These are phyloP conservation scores for Nymphalis urticae DNA, from an alignment of 2,888 invertebrate species.

Conservation along the genomic window DNA sequence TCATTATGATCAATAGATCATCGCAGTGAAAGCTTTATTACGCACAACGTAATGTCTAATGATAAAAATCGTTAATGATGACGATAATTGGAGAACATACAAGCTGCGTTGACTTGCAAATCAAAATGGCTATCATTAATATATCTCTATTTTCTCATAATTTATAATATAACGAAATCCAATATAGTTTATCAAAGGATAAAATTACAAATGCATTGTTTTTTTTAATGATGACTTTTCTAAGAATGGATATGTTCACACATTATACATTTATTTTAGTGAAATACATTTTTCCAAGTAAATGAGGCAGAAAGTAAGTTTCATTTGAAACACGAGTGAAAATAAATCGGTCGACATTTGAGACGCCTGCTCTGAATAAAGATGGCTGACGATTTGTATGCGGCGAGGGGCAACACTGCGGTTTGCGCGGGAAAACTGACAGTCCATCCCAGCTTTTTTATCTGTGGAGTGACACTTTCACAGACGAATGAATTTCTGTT, in stretches of 20 bases:
- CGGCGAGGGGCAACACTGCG: slow-evolving; percentile 38
- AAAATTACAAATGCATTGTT: background rate
- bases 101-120: too few species aligned
- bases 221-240: slow-evolving; percentile 11
- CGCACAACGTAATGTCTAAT: too few species aligned
- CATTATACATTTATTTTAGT: slow-evolving; percentile 43
- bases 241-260: slow-evolving; percentile 5
- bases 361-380: slow-evolving; percentile 51
- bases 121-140: too few species aligned
- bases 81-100: too few species aligned
- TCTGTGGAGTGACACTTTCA: slow-evolving; percentile 35
- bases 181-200: background rate
- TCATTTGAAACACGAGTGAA: slow-evolving; percentile 63
- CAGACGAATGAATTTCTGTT: slow-evolving; percentile 15
- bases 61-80: too few species aligned
- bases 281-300: slow-evolving; percentile 48
- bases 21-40: too few species aligned
- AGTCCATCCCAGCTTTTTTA: slow-evolving; percentile 37
- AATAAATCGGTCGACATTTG: slow-evolving; percentile 60
- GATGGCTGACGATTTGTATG: slow-evolving; percentile 48
- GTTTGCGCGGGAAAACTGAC: slow-evolving; percentile 46
- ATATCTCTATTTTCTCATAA: too few species aligned
- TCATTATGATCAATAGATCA: too few species aligned
- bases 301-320: slow-evolving; percentile 68
- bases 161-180: too few species aligned